These are phyloP conservation scores for Papilio elwesi DNA, from an alignment of 2,888 invertebrate species.

Conservation along the genomic window DNA sequence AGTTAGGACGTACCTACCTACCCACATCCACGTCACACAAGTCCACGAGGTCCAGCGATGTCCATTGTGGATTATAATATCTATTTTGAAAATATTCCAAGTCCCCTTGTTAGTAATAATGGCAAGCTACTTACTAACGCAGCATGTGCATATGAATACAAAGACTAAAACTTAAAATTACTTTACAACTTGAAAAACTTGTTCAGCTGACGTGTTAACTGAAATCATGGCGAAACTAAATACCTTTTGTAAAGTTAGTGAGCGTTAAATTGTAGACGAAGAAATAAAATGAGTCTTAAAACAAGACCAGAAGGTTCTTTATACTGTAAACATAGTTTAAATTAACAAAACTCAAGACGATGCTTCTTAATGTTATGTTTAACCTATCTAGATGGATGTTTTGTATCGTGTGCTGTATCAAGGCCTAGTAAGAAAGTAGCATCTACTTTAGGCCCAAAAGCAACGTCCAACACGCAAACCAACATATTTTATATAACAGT, in stretches of 20 bases:
- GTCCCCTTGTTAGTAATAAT: no score
- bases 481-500: no score
- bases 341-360: not conserved
- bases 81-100: no score
- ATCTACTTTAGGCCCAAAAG: no score
- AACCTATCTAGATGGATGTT: not conserved
- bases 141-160: not conserved
- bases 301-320: not conserved
- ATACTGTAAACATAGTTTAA: not conserved
- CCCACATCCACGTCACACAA: no score
- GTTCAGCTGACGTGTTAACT: not conserved
- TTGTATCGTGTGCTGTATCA: no score
- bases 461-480: no score
- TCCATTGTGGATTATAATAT: no score
- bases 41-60: no score
- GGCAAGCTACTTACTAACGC: no score
- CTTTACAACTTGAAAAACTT: not conserved
- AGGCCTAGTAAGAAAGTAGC: no score
- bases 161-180: not conserved
- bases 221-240: constrained; percentile 24
- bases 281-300: constrained; percentile 7
- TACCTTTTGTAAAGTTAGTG: not conserved
- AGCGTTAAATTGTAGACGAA: not conserved
- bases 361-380: constrained; percentile 3
- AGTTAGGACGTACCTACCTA: no score